Base-by-base conservation (phyloP, 2,797 vertebrate genomes). In the Cichlasoma orientale region DNA sequence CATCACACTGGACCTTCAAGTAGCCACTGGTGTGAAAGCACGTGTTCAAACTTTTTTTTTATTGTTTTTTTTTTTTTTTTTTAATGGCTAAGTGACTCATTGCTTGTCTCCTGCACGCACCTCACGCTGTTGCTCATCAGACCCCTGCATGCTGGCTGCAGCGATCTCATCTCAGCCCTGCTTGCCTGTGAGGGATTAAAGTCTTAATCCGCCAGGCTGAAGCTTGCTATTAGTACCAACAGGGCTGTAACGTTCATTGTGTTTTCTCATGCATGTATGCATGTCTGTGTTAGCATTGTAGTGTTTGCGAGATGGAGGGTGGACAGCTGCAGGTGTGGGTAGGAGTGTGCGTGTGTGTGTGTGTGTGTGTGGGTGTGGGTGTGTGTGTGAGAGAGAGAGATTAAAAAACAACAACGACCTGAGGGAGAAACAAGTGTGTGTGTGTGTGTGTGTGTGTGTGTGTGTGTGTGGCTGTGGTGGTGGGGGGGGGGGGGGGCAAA, bases 171-270 rank as follows among this genome's bases (percentile, higher is more conserved):
- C 93, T 92, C 86, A 84, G 63, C 78, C 77, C 79, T 78, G 82
- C 63, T 82, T 85, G 82, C 88, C 85, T 88, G 86, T 86, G 90
- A 89, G 86, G 92, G 93, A 95, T 95, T 96, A 96, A 90, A 87
- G 82, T 71, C 79, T 88, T 95, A 95, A 95, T 95, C 95, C 83
- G 27, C 83, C 86, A 75, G 85, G 88, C 88, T 79, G 82, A 88
- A 77, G 87, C 66, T 85, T 5, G 53, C 86, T 85, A 88, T 91
- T 87, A 89, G 87, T 76, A 71, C 86, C 8, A 41, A 84, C 89
- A 31, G 82, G 76, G 73, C 82, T 84, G 87, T 53, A 1, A 77
- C 63, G 82, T 80, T 90, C 79, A 82, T 80, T 85, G 78, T 86
- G 84, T 85, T 80, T 88, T 76, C 61, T 82, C 71, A 29, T 72